Evolutionary conservation across 1,140 invertebrate genomes (phyloP).

Genomic region (Acromyrmex echinatior): DNA sequence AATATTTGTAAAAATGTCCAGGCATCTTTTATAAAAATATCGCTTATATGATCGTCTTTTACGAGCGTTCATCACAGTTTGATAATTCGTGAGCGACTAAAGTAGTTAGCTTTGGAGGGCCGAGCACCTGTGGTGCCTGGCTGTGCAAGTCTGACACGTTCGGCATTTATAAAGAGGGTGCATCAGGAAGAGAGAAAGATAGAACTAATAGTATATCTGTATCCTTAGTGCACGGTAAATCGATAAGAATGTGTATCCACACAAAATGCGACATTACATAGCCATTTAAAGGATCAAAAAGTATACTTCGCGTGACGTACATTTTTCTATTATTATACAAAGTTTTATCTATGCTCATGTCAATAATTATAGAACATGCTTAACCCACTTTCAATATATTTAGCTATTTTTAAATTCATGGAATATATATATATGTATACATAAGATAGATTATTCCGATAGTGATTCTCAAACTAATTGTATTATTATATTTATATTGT

Average conservation of each 20-base stretch:
- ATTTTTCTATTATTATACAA: conserved; percentile 17
- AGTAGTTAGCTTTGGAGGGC: conserved; percentile 45
- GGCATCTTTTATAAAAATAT: not conserved
- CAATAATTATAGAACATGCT: not conserved
- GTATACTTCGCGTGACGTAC: conserved; percentile 17
- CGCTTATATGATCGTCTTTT: not conserved
- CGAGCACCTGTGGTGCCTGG: conserved; percentile 74
- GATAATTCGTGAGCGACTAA: conserved; percentile 55
- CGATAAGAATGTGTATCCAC: conserved; percentile 36
- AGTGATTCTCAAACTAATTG: not conserved
- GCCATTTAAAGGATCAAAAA: conserved; percentile 29
- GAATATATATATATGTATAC: not conserved
- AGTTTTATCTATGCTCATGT: not conserved
- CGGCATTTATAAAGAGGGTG: conserved; percentile 50
- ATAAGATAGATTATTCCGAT: not conserved
- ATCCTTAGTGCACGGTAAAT: conserved; percentile 24
- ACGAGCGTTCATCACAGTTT: conserved; percentile 11
- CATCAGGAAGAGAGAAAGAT: conserved; percentile 41
- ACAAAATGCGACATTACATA: conserved; percentile 25
- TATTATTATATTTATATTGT: not conserved
- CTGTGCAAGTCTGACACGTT: conserved; percentile 70
- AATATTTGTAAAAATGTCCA: not conserved
- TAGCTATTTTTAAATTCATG: not conserved
- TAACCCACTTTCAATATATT: conserved; percentile 6
- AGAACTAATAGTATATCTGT: conserved; percentile 54